Conservation (phyloP, 2,888 invertebrate species). For the Punctoribates punctum region DNA sequence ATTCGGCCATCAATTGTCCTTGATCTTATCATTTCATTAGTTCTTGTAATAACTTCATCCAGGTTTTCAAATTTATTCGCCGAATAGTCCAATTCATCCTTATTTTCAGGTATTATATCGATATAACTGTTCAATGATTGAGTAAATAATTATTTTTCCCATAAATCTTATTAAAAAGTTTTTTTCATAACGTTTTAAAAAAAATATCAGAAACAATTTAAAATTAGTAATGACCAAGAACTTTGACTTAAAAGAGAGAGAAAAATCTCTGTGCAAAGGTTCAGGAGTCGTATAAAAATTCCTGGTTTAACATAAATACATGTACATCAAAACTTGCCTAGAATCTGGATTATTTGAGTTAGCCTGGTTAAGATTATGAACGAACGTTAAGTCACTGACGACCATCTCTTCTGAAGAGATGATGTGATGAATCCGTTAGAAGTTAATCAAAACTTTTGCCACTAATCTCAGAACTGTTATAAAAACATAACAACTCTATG, state of each 20-base stretch:
- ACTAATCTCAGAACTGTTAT: neutral
- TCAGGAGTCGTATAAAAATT: too few relatives aligned
- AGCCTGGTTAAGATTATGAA: neutral
- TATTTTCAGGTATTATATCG: slow-evolving; percentile 37
- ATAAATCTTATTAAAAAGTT: too few relatives aligned
- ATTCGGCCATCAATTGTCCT: slow-evolving; percentile 40
- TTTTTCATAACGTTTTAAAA: too few relatives aligned
- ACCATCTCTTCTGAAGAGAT: neutral
- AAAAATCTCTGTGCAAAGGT: too few relatives aligned
- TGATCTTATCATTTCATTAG: slow-evolving; percentile 33
- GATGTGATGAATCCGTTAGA: neutral
- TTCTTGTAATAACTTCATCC: slow-evolving; percentile 37
- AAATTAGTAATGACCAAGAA: too few relatives aligned
- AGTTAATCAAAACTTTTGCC: neutral
- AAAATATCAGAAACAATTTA: too few relatives aligned
- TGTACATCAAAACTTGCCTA: too few relatives aligned
- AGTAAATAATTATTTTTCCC: too few relatives aligned
- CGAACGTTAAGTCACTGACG: neutral
- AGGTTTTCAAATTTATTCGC: slow-evolving; percentile 37
- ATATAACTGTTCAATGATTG: slow-evolving; percentile 13
- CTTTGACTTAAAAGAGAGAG: too few relatives aligned
- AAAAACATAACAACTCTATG: neutral
- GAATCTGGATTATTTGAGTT: too few relatives aligned
- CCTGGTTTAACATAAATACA: too few relatives aligned
- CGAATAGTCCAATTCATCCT: slow-evolving; percentile 33